A percentile compares a stretch with the other conserved stretches of the same genome.
Conservation (phyloP, 2,888 invertebrate genomes). For the Ecliptopera silaceata region DNA sequence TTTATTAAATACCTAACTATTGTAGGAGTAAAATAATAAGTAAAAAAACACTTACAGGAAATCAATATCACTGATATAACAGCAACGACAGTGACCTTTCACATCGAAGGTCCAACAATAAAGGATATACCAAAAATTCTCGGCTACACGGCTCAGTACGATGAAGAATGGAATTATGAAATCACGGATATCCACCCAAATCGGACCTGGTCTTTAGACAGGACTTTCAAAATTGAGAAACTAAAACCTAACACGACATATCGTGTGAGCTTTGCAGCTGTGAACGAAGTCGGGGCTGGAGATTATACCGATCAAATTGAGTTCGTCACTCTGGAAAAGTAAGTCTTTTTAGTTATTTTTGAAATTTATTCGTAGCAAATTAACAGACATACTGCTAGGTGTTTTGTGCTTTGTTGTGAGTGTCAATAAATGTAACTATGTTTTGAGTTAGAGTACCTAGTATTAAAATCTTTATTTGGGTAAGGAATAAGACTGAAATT, state of each 20-base stretch:
- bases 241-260: slow-evolving; percentile 64
- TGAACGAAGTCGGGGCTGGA: slow-evolving; percentile 64
- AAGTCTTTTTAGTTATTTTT: slow-evolving; percentile 44
- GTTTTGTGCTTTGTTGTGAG: too few relatives aligned
- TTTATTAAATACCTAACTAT: too few relatives aligned
- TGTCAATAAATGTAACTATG: too few relatives aligned
- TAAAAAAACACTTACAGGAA: slow-evolving; percentile 47
- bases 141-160: slow-evolving; percentile 67
- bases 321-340: slow-evolving; percentile 67
- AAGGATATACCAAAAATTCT: slow-evolving; percentile 54
- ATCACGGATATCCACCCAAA: slow-evolving; percentile 64
- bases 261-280: slow-evolving; percentile 61
- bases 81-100: slow-evolving; percentile 60
- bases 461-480: too few relatives aligned
- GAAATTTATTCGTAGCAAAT: too few relatives aligned
- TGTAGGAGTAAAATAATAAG: background rate
- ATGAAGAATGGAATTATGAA: slow-evolving; percentile 55
- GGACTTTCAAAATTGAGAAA: slow-evolving; percentile 59
- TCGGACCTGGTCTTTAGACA: slow-evolving; percentile 65
- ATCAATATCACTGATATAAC: slow-evolving; percentile 41
- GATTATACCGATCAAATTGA: slow-evolving; percentile 49
- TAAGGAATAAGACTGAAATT: too few relatives aligned
- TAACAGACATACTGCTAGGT: too few relatives aligned
- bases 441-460: too few relatives aligned
- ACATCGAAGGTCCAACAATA: slow-evolving; percentile 46